A percentile compares a stretch with the other conserved stretches of the same genome.
These are phyloP conservation scores for Polyergus mexicanus DNA, from an alignment of 1,140 invertebrate species.

Conservation along the genomic window DNA sequence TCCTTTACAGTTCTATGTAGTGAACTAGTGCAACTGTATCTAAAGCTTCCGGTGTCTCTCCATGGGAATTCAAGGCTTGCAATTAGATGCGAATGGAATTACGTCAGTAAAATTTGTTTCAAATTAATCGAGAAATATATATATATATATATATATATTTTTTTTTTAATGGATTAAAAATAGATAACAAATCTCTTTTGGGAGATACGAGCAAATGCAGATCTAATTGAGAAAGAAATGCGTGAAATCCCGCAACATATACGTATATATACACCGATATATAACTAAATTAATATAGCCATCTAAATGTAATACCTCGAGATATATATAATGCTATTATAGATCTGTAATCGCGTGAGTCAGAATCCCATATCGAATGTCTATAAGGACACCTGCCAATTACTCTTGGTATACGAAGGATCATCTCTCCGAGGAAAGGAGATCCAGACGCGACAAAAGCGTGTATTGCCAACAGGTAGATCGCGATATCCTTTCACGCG, in stretches of 20 bases:
- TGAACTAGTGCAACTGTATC: slow-evolving; percentile 24
- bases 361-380: slow-evolving; percentile 25
- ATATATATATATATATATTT: no score
- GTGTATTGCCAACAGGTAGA: slow-evolving; percentile 62
- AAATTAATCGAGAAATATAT: slow-evolving; percentile 13
- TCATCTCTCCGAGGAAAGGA: neutral
- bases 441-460: slow-evolving; percentile 30
- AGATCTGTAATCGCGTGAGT: slow-evolving; percentile 3
- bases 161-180: neutral
- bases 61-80: neutral
- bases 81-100: slow-evolving; percentile 48
- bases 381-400: slow-evolving; percentile 29
- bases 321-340: slow-evolving; percentile 9
- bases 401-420: slow-evolving; percentile 17
- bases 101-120: slow-evolving; percentile 10
- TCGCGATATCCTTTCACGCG: slow-evolving; percentile 8
- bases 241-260: neutral
- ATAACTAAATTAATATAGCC: slow-evolving; percentile 10
- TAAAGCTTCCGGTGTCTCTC: slow-evolving; percentile 15
- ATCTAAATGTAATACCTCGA: slow-evolving; percentile 30
- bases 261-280: neutral
- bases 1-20: slow-evolving; percentile 40
- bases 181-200: neutral
- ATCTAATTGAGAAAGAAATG: neutral
- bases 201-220: neutral